A percentile compares a stretch with the other conserved stretches of the same genome.
Conservation (phyloP, 2,888 invertebrate species). For the Agrotis clavis region DNA sequence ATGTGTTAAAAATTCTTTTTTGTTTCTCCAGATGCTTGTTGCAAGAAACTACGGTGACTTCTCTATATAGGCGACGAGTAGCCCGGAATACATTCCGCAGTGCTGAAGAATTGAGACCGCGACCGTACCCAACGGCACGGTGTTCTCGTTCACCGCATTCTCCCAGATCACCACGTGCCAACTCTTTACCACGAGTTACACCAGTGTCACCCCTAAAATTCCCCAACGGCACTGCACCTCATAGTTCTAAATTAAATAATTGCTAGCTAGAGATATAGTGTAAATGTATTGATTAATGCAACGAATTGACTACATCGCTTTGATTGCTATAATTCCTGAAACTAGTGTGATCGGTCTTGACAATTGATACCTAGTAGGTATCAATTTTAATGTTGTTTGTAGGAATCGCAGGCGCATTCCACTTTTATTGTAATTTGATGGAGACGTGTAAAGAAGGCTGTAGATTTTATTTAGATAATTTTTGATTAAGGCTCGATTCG, state of each 20-base stretch:
- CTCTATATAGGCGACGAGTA: conserved; percentile 81
- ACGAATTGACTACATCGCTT: neutral
- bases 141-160: conserved; percentile 70
- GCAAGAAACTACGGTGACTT: conserved; percentile 82
- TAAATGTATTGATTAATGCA: conserved; percentile 7
- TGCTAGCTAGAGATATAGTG: conserved; percentile 13
- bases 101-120: conserved; percentile 82
- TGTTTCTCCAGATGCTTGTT: conserved; percentile 81
- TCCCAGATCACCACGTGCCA: conserved; percentile 76
- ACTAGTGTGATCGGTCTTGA: conserved; percentile 11
- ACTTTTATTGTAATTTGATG: conserved; percentile 2
- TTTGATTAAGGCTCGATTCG: conserved; percentile 16
- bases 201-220: conserved; percentile 80
- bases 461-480: conserved; percentile 18
- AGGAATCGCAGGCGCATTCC: conserved; percentile 67
- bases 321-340: conserved; percentile 4
- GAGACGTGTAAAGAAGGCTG: conserved; percentile 4
- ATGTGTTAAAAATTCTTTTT: neutral
- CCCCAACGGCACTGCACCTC: conserved; percentile 65
- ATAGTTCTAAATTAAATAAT: conserved; percentile 51
- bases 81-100: conserved; percentile 82
- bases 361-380: conserved; percentile 7
- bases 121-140: conserved; percentile 77
- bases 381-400: conserved; percentile 23
- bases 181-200: conserved; percentile 78